Evolutionary conservation across 2,113 vertebrate genomes (phyloP), one percentile per base, ranked within the genome.

Genomic region (Mesoclemmys tuberculata): DNA sequence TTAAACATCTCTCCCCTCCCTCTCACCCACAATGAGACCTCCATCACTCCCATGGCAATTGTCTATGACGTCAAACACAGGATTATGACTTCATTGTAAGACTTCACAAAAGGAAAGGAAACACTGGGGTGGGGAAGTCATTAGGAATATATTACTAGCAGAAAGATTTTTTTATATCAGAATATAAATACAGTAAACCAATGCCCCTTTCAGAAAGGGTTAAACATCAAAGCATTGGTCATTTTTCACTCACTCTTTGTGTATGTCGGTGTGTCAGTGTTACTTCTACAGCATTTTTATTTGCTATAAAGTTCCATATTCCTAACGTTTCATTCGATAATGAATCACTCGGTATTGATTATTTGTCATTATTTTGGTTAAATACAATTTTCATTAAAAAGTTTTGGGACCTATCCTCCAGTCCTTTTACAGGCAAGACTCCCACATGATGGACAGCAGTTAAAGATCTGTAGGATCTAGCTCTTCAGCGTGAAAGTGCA

Each of bases 211-310:
- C 95, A 94, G 93, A 75, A 75, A 26, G 22, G 38, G 38, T 75
- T 75, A 41, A 75, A 26, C 44, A 46, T 46, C 41, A 89, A 96
- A 96, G 48, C 49, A 49, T 16, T 96, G 35, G 51, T 46, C 95
- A 68, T 93, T 96, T 90, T 93, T 85, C 84, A 74, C 83, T 80
- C 74, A 41, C 58, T 3, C 18, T 95, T 89, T 88, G 71, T 89
- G 81, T 64, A 24, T 87, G 88, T 90, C 92, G 92, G 82, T 94
- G 52, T 52, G 35, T 5, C 51, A 16, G 90, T 95, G 94, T 93
- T 77, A 93, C 89, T 92, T 90, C 93, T 52, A 48, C 38, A 91
- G 46, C 71, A 81, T 84, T 92, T 96, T 95, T 79, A 75, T 48
- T 87, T 46, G 80, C 52, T 2, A 0, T 92, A 44, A 91, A 91